These are phyloP conservation scores for Discoglossus pictus DNA, from an alignment of 2,797 vertebrate genomes.

Conservation along the genomic window DNA sequence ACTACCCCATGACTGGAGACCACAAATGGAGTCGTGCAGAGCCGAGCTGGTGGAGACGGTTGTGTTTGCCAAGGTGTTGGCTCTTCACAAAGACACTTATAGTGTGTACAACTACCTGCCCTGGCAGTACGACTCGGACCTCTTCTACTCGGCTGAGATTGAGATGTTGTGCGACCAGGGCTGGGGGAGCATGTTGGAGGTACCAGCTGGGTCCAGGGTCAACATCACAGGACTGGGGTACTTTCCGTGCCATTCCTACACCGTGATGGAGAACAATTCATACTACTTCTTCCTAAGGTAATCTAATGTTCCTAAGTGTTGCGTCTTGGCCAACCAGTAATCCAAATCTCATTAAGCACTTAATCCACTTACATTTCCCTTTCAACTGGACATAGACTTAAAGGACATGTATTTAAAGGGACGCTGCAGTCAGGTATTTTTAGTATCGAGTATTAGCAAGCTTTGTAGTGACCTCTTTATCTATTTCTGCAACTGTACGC, in stretches of 20 bases:
- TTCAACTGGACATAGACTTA: no score
- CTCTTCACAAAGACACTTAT: slow-evolving; percentile 77
- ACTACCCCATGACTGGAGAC: slow-evolving; percentile 81
- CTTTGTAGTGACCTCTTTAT: no score
- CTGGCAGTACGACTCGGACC: slow-evolving; percentile 75
- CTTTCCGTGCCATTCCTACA: slow-evolving; percentile 82
- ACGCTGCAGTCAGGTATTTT: no score
- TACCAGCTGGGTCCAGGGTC: slow-evolving; percentile 79
- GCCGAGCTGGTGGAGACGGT: slow-evolving; percentile 84
- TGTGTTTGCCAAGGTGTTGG: slow-evolving; percentile 78
- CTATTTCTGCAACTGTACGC: no score
- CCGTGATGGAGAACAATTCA: slow-evolving; percentile 77
- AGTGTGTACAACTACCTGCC: slow-evolving; percentile 79
- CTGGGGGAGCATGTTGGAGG: slow-evolving; percentile 85
- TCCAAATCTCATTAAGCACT: no score
- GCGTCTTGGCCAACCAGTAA: no score
- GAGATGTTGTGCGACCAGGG: slow-evolving; percentile 83
- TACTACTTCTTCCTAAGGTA: slow-evolving; percentile 86
- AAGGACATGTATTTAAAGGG: no score
- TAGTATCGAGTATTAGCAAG: no score
- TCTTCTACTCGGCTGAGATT: slow-evolving; percentile 80
- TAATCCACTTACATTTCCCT: no score
- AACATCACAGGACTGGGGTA: slow-evolving; percentile 82
- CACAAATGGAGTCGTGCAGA: slow-evolving; percentile 81
- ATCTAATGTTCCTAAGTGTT: slow-evolving; percentile 26